These are phyloP conservation scores for Crax fasciolata DNA, from an alignment of 2,797 vertebrate species.

Conservation along the genomic window DNA sequence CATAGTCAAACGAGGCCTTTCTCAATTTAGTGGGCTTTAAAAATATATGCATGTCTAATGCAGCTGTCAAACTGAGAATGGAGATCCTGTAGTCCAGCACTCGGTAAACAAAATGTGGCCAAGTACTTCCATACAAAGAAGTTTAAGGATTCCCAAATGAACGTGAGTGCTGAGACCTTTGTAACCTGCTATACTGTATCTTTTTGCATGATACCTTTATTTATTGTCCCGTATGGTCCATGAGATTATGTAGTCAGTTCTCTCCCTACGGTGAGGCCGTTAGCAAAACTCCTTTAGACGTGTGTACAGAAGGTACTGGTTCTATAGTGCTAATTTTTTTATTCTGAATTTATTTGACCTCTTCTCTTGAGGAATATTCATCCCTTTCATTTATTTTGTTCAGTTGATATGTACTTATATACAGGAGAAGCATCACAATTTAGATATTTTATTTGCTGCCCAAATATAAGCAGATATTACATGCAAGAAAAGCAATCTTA, in stretches of 20 bases:
- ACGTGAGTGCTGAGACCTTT: not conserved
- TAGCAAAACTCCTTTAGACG: constrained; percentile 14
- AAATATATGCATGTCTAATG: not conserved
- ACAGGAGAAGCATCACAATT: not conserved
- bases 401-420: not conserved
- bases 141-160: constrained; percentile 34
- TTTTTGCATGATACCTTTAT: not conserved
- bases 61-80: constrained; percentile 7
- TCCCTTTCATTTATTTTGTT: constrained; percentile 9
- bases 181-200: not conserved
- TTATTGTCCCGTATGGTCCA: not conserved
- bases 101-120: constrained; percentile 39
- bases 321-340: constrained; percentile 7
- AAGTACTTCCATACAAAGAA: not conserved
- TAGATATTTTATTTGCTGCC: constrained; percentile 11
- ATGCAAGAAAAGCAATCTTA: not conserved
- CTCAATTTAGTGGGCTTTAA: not conserved
- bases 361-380: not conserved
- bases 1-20: not conserved
- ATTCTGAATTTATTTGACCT: not conserved
- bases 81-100: not conserved
- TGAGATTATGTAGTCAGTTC: not conserved
- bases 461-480: constrained; percentile 12
- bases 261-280: not conserved
- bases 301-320: not conserved